A percentile compares a stretch with the other conserved stretches of the same genome.
phyloP scores from a whole-genome alignment of 2,797 vertebrate genomes.

The Scarus forsteni region DNA sequence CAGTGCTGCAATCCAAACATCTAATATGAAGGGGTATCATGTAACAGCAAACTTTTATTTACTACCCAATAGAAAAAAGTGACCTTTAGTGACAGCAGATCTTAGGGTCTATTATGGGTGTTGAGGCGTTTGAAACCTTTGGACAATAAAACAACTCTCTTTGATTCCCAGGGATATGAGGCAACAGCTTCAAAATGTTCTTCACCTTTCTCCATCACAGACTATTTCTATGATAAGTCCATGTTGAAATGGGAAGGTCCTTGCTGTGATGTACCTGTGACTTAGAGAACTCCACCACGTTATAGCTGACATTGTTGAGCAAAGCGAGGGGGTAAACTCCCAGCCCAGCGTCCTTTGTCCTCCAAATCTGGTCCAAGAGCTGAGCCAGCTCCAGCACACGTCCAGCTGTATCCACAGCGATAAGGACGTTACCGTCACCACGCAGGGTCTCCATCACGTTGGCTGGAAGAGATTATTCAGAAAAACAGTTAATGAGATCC shows the following conservation, averaged over 20 bases:
- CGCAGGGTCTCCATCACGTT: slow-evolving; percentile 98
- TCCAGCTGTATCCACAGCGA: slow-evolving; percentile 96
- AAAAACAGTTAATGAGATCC: not conserved
- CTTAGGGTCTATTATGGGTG: too few species aligned
- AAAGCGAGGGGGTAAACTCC: slow-evolving; percentile 96
- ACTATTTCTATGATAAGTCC: not conserved
- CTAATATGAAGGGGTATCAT: too few species aligned
- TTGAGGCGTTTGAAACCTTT: too few species aligned
- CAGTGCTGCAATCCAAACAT: too few species aligned
- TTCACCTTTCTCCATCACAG: too few species aligned
- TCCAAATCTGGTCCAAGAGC: slow-evolving; percentile 98
- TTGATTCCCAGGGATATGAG: too few species aligned
- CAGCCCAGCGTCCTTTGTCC: slow-evolving; percentile 96
- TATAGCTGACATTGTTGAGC: slow-evolving; percentile 99
- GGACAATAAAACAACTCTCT: too few species aligned
- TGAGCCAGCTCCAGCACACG: slow-evolving; percentile 97
- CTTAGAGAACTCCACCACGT: slow-evolving; percentile 99
- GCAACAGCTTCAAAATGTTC: too few species aligned
- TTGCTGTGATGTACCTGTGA: slow-evolving; percentile 89
- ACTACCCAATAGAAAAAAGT: too few species aligned
- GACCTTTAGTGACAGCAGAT: too few species aligned
- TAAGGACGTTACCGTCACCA: slow-evolving; percentile 95
- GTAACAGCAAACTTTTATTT: too few species aligned
- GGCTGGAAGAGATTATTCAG: slow-evolving; percentile 75
- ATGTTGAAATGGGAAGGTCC: not conserved